Evolutionary conservation across 64 coral and sea anemone genomes (phyloP).

Genomic region (Pocillopora damicornis): DNA sequence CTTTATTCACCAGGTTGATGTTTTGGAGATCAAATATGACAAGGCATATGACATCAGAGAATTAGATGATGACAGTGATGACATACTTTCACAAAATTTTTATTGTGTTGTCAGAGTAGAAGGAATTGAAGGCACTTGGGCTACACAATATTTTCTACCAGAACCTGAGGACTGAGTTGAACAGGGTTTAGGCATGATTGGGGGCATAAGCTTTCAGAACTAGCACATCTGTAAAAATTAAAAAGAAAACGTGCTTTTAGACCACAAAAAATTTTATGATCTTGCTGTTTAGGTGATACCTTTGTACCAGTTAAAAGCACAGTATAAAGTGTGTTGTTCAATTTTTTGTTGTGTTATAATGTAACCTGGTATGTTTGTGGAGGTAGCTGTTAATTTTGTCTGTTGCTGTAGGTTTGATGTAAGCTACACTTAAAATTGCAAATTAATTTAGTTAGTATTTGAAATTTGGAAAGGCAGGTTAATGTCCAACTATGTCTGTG

Average conservation of each 20-base stretch:
- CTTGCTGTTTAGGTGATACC: neutral
- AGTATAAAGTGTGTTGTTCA: neutral
- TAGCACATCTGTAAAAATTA: neutral
- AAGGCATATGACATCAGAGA: constrained; percentile 79
- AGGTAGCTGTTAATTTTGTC: neutral
- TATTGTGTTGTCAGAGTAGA: constrained; percentile 83
- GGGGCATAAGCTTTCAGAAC: no score
- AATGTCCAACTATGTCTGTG: neutral
- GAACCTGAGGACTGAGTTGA: constrained; percentile 61
- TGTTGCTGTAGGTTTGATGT: neutral
- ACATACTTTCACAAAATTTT: constrained; percentile 64
- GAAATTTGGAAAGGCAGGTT: neutral
- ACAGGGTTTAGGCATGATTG: neutral
- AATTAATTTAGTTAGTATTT: neutral
- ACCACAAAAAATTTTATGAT: neutral
- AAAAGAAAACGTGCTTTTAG: neutral
- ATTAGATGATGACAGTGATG: constrained; percentile 45
- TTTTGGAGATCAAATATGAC: constrained; percentile 90
- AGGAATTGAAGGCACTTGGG: constrained; percentile 65
- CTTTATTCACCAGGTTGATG: constrained; percentile 62
- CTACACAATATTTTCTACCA: constrained; percentile 85
- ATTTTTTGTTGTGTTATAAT: neutral
- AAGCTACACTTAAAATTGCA: neutral
- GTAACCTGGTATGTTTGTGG: no score
- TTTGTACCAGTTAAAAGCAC: neutral